Percentiles rank a stretch among this genome's conserved stretches.
phyloP scores from a whole-genome alignment of 2,888 invertebrate genomes.

The Vesta saturnalis region DNA sequence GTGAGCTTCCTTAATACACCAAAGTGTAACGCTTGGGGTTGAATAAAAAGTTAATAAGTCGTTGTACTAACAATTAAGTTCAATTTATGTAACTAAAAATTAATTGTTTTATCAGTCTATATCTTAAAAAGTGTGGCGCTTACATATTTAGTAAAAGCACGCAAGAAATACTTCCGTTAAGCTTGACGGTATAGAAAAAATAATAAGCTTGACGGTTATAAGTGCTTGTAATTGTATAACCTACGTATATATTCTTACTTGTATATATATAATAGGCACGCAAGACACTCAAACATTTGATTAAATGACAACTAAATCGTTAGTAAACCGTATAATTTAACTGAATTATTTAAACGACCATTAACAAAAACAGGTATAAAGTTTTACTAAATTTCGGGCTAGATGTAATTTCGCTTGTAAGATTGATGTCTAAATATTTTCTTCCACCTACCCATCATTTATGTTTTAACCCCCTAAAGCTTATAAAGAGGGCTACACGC shows the following conservation, averaged over 20 bases:
- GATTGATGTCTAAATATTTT: constrained; percentile 26
- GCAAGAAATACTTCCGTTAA: background rate
- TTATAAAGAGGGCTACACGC: too few species aligned
- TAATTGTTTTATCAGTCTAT: constrained; percentile 19
- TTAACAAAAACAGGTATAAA: constrained; percentile 40
- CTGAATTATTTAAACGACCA: constrained; percentile 42
- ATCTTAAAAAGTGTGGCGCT: background rate
- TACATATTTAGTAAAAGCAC: background rate
- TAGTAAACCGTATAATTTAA: constrained; percentile 51
- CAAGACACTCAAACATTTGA: constrained; percentile 45
- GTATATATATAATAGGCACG: constrained; percentile 36
- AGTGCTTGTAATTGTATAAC: constrained; percentile 33
- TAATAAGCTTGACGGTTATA: constrained; percentile 26
- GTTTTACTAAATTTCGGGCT: constrained; percentile 19
- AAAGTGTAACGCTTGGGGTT: background rate
- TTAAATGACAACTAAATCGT: constrained; percentile 57
- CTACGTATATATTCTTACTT: constrained; percentile 29
- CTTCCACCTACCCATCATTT: constrained; percentile 7
- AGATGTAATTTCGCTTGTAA: constrained; percentile 25
- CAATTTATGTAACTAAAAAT: constrained; percentile 16
- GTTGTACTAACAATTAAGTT: background rate
- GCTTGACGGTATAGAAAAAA: constrained; percentile 14
- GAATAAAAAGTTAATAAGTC: too few species aligned
- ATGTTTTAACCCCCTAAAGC: constrained; percentile 10
- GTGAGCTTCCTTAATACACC: too few species aligned